Evolutionary conservation across 1,140 invertebrate genomes (phyloP).

Genomic region (Lineus longissimus): DNA sequence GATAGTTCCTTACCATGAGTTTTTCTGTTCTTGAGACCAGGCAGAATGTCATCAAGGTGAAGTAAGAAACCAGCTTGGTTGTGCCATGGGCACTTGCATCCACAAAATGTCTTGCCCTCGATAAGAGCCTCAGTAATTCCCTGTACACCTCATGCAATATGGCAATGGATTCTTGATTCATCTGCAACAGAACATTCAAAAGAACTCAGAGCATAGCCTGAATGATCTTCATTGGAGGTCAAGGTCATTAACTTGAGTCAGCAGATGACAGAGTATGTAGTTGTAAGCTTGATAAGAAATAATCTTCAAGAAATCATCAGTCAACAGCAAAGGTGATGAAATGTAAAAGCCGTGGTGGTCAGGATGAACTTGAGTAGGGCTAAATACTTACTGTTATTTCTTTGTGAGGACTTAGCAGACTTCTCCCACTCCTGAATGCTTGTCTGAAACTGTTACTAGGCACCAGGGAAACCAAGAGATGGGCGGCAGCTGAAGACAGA

Average conservation of each 20-base stretch:
- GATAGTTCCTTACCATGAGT: slow-evolving; percentile 69
- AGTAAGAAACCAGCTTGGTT: slow-evolving; percentile 86
- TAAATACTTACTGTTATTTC: slow-evolving; percentile 48
- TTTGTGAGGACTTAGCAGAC: slow-evolving; percentile 51
- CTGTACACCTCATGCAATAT: slow-evolving; percentile 83
- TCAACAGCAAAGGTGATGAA: too few species aligned
- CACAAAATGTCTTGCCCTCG: slow-evolving; percentile 74
- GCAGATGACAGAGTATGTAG: too few species aligned
- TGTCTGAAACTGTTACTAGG: slow-evolving; percentile 83
- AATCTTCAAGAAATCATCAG: too few species aligned
- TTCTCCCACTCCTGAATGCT: slow-evolving; percentile 68
- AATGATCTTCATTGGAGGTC: too few species aligned
- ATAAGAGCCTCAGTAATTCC: slow-evolving; percentile 66
- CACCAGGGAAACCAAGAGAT: slow-evolving; percentile 80
- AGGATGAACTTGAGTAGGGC: too few species aligned
- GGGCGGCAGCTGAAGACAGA: slow-evolving; percentile 68
- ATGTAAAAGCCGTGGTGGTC: too few species aligned
- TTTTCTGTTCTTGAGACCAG: slow-evolving; percentile 85
- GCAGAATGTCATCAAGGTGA: slow-evolving; percentile 84
- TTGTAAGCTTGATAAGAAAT: too few species aligned
- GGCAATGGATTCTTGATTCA: slow-evolving; percentile 67
- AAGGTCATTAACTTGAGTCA: too few species aligned
- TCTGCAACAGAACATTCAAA: slow-evolving; percentile 37
- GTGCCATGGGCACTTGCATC: slow-evolving; percentile 76
- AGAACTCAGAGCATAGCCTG: too few species aligned